Percentiles rank a stretch among this genome's conserved stretches.
Evolutionary conservation across 1,140 invertebrate species (phyloP).

Genomic region (Stegodyphus dumicola): DNA sequence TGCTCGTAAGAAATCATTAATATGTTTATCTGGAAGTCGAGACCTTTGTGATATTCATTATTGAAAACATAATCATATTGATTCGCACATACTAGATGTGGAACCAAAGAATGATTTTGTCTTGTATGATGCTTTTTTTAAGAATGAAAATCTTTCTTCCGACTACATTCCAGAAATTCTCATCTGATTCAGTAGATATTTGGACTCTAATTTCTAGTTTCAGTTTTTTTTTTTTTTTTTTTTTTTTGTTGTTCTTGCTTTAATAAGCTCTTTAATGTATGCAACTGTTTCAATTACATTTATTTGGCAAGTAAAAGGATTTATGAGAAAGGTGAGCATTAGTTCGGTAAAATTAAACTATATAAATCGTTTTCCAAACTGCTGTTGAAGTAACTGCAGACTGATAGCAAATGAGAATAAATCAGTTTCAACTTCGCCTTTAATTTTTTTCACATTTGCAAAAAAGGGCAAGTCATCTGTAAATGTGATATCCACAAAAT

Average conservation of each 20-base stretch:
- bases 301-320: neutral
- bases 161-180: neutral
- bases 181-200: neutral
- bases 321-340: neutral
- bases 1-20: neutral
- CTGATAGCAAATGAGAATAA: neutral
- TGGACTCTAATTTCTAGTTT: neutral
- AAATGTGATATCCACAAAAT: too few species aligned
- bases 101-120: neutral
- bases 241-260: too few species aligned
- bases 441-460: neutral
- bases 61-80: neutral
- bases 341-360: neutral
- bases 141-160: neutral
- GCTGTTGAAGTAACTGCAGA: neutral
- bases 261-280: neutral
- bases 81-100: neutral
- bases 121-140: neutral
- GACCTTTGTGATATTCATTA: neutral
- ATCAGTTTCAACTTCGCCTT: neutral
- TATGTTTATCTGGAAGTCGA: neutral
- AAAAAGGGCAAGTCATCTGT: neutral
- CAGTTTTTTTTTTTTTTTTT: neutral
- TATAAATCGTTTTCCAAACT: neutral
- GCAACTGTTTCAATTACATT: neutral